A percentile compares a stretch with the other conserved stretches of the same genome.
phyloP scores from a whole-genome alignment of 2,797 vertebrate species.

The Lutjanus argentimaculatus region DNA sequence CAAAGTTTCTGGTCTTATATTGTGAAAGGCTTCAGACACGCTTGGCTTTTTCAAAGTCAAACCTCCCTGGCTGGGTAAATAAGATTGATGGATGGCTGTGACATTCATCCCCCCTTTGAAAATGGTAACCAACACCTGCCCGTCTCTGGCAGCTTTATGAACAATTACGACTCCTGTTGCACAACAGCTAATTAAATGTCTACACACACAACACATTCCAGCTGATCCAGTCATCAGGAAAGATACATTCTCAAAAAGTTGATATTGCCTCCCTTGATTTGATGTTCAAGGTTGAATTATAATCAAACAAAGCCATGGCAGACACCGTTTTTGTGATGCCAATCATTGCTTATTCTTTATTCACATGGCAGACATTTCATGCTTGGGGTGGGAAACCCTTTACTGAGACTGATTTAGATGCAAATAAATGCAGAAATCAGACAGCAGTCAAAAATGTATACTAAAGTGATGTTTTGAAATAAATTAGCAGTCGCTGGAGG shows the following conservation, averaged over 20 bases:
- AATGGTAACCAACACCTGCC: slow-evolving; percentile 7
- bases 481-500: no score
- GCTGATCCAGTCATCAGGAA: not conserved
- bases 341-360: slow-evolving; percentile 10
- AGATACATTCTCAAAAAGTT: slow-evolving; percentile 18
- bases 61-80: slow-evolving; percentile 17
- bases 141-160: slow-evolving; percentile 2
- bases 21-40: not conserved
- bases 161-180: slow-evolving; percentile 1
- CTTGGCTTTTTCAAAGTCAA: slow-evolving; percentile 17
- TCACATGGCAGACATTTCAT: not conserved
- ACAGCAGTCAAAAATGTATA: no score
- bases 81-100: slow-evolving; percentile 21
- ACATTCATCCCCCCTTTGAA: slow-evolving; percentile 21
- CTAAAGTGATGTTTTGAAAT: no score
- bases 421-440: no score
- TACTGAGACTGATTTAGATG: no score
- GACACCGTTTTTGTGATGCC: not conserved
- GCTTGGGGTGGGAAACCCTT: not conserved
- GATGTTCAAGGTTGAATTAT: slow-evolving; percentile 10
- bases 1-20: slow-evolving; percentile 7
- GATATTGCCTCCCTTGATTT: not conserved
- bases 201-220: not conserved
- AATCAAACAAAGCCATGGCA: not conserved
- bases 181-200: slow-evolving; percentile 11